phyloP scores from a whole-genome alignment of 2,888 invertebrate species.

The Sclerodermus sp. region DNA sequence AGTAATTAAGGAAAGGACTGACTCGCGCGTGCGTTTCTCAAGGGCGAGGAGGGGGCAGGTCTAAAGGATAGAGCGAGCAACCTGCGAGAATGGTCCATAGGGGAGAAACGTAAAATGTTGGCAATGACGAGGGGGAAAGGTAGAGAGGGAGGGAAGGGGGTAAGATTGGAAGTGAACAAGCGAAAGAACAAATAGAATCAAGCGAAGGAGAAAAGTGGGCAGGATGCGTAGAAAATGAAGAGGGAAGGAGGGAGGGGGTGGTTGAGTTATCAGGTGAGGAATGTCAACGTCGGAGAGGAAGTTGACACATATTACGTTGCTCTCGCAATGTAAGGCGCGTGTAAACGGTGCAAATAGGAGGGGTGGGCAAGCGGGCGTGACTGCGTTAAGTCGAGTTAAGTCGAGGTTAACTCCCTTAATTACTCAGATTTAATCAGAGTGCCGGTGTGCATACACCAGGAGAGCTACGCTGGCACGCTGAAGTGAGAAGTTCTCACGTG shows the following conservation, averaged over 20 bases:
- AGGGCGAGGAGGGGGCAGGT: no score
- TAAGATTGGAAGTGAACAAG: neutral
- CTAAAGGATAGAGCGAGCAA: no score
- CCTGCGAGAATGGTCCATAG: neutral
- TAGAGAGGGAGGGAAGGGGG: neutral
- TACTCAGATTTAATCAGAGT: conserved; percentile 56
- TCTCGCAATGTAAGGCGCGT: conserved; percentile 43
- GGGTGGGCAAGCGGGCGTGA: conserved; percentile 57
- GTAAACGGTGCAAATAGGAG: conserved; percentile 50
- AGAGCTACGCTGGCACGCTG: neutral
- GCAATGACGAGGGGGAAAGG: neutral
- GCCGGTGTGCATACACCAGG: conserved; percentile 27
- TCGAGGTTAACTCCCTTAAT: conserved; percentile 57
- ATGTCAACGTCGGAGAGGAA: no score
- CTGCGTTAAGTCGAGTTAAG: conserved; percentile 57
- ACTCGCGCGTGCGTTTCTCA: conserved; percentile 20
- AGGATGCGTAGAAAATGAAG: conserved; percentile 6
- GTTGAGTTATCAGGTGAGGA: no score
- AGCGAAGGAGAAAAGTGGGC: neutral
- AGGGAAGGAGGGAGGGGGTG: conserved; percentile 11
- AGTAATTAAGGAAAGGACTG: conserved; percentile 30
- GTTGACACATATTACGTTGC: conserved; percentile 20
- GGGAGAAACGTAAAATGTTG: neutral
- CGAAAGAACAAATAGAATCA: no score
- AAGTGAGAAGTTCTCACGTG: conserved; percentile 1